Base-by-base conservation (phyloP, 1,140 invertebrate species). In the Rhynchophorus ferrugineus region DNA sequence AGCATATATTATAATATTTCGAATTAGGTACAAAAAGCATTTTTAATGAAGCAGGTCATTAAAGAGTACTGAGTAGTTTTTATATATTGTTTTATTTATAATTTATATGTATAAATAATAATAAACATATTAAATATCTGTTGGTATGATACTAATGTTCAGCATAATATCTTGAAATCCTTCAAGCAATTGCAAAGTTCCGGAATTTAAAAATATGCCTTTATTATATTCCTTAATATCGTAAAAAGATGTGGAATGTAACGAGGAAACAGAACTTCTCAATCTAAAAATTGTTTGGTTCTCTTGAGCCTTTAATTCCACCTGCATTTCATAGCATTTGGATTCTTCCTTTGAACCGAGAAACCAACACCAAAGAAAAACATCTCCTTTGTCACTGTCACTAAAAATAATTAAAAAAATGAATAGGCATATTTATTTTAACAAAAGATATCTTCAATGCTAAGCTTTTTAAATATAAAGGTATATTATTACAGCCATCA, bases 311-410 rank as follows among this genome's bases (percentile, higher is more conserved):
- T 54, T 46, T 20, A 61, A 44, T 24, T 63, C 60, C 16, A 62
- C 52, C 46, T 61, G 51, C 14, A 64, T 39, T 51, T 63, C 59
- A 46, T 48, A 63, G 24, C 57, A 48, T 36, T 56, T 57, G 21
- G 59, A 52, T 11, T 13, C 6, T 34, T 50, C 50, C 17, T 52
- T 49, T 37, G 46, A 34, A 1, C 49, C 57, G 17, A 61, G 20
- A 35, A 58, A 36, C 63, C 63, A 64, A 16, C 50, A 39, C 63
- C 63, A 64, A 24, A 63, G 17, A 18, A 61, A 44, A 17, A 62
- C 41, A 43, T 60, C 47, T 19, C 52, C 33, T 16, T 18, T 33
- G 16, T 53, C 33, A 16, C 18, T 33, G 16, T 22, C 21, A 20
- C 56, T 60, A 41, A 58, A 58, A 54, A 57, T 1, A 39, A 48